These are phyloP conservation scores for Chauna torquata DNA, from an alignment of 2,113 vertebrate genomes.

Conservation along the genomic window DNA sequence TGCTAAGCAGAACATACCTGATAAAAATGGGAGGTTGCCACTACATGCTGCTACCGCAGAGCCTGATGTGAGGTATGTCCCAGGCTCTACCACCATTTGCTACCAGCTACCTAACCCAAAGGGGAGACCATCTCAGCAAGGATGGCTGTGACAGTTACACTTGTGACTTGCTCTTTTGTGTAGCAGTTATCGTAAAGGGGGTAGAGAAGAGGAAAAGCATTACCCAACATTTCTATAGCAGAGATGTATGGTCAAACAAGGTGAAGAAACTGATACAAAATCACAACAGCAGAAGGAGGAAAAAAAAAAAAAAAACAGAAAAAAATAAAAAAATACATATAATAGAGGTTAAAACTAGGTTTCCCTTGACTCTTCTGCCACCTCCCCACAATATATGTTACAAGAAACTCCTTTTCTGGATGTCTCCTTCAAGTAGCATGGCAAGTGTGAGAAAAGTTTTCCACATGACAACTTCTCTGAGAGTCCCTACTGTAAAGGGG, in stretches of 20 bases:
- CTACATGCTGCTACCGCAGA: conserved; percentile 88
- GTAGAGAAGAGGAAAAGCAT: not conserved
- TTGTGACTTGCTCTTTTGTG: not conserved
- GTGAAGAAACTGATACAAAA: not conserved
- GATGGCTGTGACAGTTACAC: not conserved
- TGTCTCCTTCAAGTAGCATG: fast-evolving
- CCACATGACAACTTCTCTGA: not conserved
- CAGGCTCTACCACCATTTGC: not conserved
- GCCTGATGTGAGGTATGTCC: conserved; percentile 81
- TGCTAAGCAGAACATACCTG: conserved; percentile 88
- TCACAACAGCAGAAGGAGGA: not conserved
- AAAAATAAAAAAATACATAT: not conserved
- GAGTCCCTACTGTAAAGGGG: not conserved
- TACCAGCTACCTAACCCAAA: not conserved
- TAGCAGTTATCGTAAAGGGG: not conserved
- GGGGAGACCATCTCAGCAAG: not conserved
- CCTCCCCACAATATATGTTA: not conserved
- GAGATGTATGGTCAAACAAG: not conserved
- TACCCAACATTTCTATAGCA: not conserved
- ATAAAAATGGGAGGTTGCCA: conserved; percentile 88
- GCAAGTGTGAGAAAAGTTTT: not conserved
- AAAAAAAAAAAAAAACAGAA: not conserved
- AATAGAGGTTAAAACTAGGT: not conserved
- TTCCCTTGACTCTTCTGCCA: not conserved
- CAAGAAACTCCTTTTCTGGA: not conserved